Base-by-base conservation (phyloP, 2,797 vertebrate genomes). In the Tapirus indicus region DNA sequence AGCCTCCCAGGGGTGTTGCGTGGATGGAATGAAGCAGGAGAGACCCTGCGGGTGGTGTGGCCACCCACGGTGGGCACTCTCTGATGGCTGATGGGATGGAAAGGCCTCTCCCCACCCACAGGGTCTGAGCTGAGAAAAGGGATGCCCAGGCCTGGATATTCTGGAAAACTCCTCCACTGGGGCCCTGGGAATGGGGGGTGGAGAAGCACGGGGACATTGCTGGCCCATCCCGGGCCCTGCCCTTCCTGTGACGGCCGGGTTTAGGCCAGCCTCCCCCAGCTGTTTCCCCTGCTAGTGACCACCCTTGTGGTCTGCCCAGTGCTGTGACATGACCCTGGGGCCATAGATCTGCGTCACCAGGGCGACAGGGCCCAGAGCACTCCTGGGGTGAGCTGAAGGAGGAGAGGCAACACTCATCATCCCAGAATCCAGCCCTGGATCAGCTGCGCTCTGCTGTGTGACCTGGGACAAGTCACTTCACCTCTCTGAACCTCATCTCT, bases 211-310 rank as follows among this genome's bases (percentile, higher is more conserved):
- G 38, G 72, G 44, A 58, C 91, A 25, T 11, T n/a, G 6, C 91
- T 17, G 41, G 60, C 71, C 58, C 9, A 11, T 7, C 27, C 27
- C 2, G 0, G 64, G 35, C 80, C 72, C 86, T 62, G 89, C 54
- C 84, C 90, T 94, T 96, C 94, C 97, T 93, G 72, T 12, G 47
- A n/a, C 47, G n/a, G 72, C 80, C 56, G 9, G 44, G 35, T 60
- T 64, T 32, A 64, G 71, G 41, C 90, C 13, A 6, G 35, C 2
- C 5, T 58, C 29, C 23, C 66, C 69, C 62, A 68, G 56, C 84
- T 69, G 86, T 80, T 97, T 95, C 91, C 93, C 84, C 58, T 90
- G 75, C 64, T 38, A 74, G 21, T 54, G 20, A 20, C 60, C 4
- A 21, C 23, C 88, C 75, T 54, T 0, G 0, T 25, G 25, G 52